Conservation (phyloP, 2,113 vertebrate species). For the human (Homo sapiens) region DNA sequence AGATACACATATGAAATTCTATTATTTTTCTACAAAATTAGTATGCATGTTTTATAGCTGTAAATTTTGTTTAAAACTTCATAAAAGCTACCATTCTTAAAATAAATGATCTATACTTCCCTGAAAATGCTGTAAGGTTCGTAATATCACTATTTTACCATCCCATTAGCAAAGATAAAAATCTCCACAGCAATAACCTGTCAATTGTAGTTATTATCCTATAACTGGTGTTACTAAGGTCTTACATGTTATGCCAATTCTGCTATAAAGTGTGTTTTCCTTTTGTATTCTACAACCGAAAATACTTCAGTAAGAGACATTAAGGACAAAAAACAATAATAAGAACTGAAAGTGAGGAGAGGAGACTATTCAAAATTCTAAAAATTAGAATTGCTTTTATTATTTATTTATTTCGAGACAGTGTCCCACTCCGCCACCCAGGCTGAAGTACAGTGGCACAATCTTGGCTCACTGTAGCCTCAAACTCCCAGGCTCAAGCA, state of each 20-base stretch:
- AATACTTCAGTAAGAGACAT: neutral
- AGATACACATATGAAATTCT: neutral
- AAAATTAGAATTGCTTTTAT: neutral
- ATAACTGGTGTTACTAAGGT: neutral
- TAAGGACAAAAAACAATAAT: neutral
- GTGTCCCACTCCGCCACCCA: no score
- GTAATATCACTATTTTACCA: constrained; percentile 35
- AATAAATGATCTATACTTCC: constrained; percentile 4
- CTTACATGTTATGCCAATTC: neutral
- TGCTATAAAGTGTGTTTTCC: neutral
- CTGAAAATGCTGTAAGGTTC: neutral
- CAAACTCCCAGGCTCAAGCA: no score
- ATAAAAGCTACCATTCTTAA: constrained; percentile 7
- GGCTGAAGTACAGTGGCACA: no score
- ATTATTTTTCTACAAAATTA: neutral
- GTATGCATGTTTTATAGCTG: neutral
- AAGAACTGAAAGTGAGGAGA: neutral
- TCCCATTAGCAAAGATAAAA: constrained; percentile 34
- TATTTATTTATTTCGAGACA: no score
- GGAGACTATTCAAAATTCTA: neutral
- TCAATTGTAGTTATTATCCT: neutral
- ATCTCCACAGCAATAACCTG: neutral
- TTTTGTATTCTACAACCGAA: neutral
- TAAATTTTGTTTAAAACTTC: neutral
- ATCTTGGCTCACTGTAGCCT: no score